A percentile compares a stretch with the other conserved stretches of the same genome.
phyloP scores from a whole-genome alignment of 2,888 invertebrate genomes.

The Drosophila putrida region DNA sequence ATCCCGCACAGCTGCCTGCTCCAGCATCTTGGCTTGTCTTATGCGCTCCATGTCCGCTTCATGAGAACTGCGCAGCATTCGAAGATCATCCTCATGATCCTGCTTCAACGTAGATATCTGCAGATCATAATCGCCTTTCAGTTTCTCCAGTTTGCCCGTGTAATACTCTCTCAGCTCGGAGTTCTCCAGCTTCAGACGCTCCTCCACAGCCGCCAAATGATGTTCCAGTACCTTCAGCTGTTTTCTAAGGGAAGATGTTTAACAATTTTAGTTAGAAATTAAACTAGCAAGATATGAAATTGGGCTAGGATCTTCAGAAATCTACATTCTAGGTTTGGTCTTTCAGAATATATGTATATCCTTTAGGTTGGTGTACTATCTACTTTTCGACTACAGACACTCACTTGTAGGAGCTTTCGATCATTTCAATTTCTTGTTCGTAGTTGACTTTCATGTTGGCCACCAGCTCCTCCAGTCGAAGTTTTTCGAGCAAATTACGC shows the following conservation, averaged over 20 bases:
- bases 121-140: conserved; percentile 71
- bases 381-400: too few species aligned
- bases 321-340: too few species aligned
- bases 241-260: conserved; percentile 66
- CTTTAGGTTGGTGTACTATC: too few species aligned
- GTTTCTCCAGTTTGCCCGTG: conserved; percentile 71
- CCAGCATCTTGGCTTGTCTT: conserved; percentile 83
- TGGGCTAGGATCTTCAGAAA: too few species aligned
- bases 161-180: conserved; percentile 75
- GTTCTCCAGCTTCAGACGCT: conserved; percentile 82
- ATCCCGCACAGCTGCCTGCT: conserved; percentile 84
- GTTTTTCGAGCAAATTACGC: conserved; percentile 83
- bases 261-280: neutral
- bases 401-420: conserved; percentile 85
- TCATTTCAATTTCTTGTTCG: conserved; percentile 84
- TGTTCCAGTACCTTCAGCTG: conserved; percentile 83
- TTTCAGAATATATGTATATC: too few species aligned
- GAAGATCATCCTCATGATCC: conserved; percentile 81
- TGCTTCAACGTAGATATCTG: conserved; percentile 72
- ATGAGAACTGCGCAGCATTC: conserved; percentile 78
- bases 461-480: conserved; percentile 84
- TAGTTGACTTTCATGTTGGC: conserved; percentile 84
- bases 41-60: conserved; percentile 83
- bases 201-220: conserved; percentile 79
- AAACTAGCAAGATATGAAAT: too few species aligned